phyloP scores from a whole-genome alignment of 2,888 invertebrate species.

The Chloroclysta siterata region DNA sequence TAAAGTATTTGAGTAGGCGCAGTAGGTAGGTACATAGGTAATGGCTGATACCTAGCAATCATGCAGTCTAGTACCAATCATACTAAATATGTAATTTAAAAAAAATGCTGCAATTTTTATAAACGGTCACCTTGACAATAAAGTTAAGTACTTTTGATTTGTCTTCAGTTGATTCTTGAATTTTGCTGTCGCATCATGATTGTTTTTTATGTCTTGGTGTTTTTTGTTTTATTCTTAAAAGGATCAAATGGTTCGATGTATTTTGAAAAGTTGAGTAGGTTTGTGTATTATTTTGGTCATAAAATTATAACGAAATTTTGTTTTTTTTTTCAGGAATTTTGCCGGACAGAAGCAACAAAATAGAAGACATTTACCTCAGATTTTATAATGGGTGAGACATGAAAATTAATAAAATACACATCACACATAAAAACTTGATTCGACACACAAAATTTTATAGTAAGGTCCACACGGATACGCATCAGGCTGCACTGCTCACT shows the following conservation, averaged over 20 bases:
- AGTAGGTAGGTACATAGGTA: not conserved
- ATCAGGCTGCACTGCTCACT: too few species aligned
- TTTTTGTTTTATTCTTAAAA: constrained; percentile 4
- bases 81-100: not conserved
- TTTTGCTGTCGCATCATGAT: constrained; percentile 1
- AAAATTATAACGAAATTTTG: not conserved
- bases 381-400: constrained; percentile 78
- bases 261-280: not conserved
- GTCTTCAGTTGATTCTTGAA: not conserved
- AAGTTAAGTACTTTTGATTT: not conserved
- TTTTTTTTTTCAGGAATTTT: constrained; percentile 67
- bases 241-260: constrained; percentile 6
- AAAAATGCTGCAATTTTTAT: constrained; percentile 11
- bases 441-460: too few species aligned
- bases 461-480: too few species aligned
- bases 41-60: not conserved
- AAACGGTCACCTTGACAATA: not conserved
- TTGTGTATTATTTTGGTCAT: not conserved
- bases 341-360: constrained; percentile 70
- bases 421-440: too few species aligned
- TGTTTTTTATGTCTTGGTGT: not conserved
- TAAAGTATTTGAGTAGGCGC: too few species aligned
- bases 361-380: constrained; percentile 76
- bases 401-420: too few species aligned
- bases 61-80: constrained; percentile 3